A percentile compares a stretch with the other conserved stretches of the same genome.
Evolutionary conservation across 2,888 invertebrate species (phyloP).

Genomic region (Parelbella ahira): DNA sequence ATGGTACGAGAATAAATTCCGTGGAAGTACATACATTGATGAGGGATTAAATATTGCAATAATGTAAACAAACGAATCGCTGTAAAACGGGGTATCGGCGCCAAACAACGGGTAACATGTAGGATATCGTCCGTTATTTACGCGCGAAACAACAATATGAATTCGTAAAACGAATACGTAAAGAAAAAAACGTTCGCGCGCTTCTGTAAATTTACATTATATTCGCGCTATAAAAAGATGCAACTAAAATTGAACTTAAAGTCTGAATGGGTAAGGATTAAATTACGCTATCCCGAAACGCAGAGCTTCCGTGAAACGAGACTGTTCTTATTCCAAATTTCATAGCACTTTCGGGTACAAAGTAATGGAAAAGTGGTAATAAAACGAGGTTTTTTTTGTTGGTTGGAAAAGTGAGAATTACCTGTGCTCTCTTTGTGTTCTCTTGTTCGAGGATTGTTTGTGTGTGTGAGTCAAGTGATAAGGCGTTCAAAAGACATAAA

Average conservation of each 20-base stretch:
- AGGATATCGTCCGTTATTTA: conserved; percentile 21
- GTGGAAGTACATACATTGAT: no score
- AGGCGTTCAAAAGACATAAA: no score
- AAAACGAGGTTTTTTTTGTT: conserved; percentile 16
- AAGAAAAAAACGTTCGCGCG: conserved; percentile 31
- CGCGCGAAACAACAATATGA: conserved; percentile 33
- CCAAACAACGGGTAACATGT: conserved; percentile 10
- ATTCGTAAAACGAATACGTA: conserved; percentile 25
- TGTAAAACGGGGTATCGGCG: conserved; percentile 6
- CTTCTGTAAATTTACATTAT: conserved; percentile 34
- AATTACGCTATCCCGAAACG: background rate
- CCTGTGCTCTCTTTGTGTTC: conserved; percentile 5
- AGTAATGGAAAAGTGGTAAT: conserved; percentile 23
- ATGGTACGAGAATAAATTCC: no score
- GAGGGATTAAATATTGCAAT: no score
- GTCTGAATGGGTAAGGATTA: conserved; percentile 4
- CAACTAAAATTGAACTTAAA: conserved; percentile 6
- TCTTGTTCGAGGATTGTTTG: background rate
- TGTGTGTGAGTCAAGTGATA: no score
- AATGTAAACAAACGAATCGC: conserved; percentile 12
- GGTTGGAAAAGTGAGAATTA: conserved; percentile 9
- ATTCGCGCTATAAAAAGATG: conserved; percentile 7
- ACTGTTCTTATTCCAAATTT: conserved; percentile 20
- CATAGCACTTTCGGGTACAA: conserved; percentile 18
- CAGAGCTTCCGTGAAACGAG: background rate